Percentiles rank a stretch among this genome's conserved stretches.
phyloP scores from a whole-genome alignment of 2,797 vertebrate genomes.

The Muraenolepis orangiensis region DNA sequence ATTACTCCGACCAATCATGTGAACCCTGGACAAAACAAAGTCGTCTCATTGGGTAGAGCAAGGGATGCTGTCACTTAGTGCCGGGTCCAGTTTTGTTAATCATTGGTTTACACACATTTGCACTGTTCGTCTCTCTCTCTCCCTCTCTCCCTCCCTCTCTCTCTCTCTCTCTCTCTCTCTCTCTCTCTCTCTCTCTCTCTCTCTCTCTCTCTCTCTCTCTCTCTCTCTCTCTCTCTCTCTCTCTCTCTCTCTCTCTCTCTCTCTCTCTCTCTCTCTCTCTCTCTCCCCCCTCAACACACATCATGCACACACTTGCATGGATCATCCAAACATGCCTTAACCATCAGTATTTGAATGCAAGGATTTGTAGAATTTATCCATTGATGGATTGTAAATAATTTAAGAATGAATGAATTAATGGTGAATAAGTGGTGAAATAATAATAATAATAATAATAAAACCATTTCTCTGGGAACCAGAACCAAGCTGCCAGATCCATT shows the following conservation, averaged over 20 bases:
- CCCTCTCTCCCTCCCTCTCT: neutral
- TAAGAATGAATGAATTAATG: neutral
- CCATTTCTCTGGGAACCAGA: constrained; percentile 2
- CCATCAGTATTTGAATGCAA: neutral
- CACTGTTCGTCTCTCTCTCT: neutral
- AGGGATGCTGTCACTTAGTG: constrained; percentile 35
- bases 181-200: neutral
- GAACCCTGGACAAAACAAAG: constrained; percentile 87
- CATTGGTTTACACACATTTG: constrained; percentile 24
- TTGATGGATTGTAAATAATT: neutral
- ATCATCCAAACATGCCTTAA: neutral
- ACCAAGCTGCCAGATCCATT: constrained; percentile 46
- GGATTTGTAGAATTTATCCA: neutral
- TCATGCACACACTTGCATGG: neutral
- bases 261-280: neutral
- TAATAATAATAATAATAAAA: neutral
- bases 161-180: neutral
- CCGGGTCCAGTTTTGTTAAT: constrained; percentile 36
- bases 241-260: neutral
- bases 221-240: neutral
- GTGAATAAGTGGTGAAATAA: neutral
- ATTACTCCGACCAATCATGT: constrained; percentile 40
- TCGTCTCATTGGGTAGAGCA: constrained; percentile 75
- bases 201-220: neutral
- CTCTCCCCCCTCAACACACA: constrained; percentile 10